Evolutionary conservation across 2,797 vertebrate genomes (phyloP).

Genomic region (Petrocephalus sullivani): DNA sequence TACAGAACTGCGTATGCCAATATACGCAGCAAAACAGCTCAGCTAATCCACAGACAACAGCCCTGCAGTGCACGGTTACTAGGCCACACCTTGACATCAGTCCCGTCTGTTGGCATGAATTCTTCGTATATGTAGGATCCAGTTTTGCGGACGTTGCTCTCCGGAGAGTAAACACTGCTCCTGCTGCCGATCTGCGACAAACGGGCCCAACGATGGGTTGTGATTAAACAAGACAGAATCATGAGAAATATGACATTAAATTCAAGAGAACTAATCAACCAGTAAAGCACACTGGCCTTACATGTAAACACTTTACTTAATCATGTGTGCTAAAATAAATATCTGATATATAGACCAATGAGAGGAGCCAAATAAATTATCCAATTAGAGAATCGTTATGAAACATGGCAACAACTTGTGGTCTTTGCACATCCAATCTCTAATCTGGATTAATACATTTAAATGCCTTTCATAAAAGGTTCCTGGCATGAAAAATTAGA

Average conservation of each 20-base stretch:
- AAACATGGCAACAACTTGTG: not conserved
- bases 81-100: conserved; percentile 76
- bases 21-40: not conserved
- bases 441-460: not conserved
- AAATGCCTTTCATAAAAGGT: not conserved
- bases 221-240: not conserved
- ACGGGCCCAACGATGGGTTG: not conserved
- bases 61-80: not conserved
- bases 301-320: not conserved
- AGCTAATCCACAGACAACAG: not conserved
- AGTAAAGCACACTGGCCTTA: not conserved
- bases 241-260: not conserved
- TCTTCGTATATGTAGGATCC: conserved; percentile 86
- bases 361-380: not conserved
- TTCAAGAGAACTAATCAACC: not conserved
- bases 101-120: conserved; percentile 86
- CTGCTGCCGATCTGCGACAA: conserved; percentile 77
- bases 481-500: not conserved
- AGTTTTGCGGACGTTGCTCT: conserved; percentile 81
- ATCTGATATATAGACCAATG: not conserved
- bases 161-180: conserved; percentile 83
- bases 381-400: not conserved
- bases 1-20: not conserved
- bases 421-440: not conserved
- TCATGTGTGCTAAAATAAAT: not conserved